phyloP scores from a whole-genome alignment of 1,140 invertebrate species.

The Sesamia nonagrioides region DNA sequence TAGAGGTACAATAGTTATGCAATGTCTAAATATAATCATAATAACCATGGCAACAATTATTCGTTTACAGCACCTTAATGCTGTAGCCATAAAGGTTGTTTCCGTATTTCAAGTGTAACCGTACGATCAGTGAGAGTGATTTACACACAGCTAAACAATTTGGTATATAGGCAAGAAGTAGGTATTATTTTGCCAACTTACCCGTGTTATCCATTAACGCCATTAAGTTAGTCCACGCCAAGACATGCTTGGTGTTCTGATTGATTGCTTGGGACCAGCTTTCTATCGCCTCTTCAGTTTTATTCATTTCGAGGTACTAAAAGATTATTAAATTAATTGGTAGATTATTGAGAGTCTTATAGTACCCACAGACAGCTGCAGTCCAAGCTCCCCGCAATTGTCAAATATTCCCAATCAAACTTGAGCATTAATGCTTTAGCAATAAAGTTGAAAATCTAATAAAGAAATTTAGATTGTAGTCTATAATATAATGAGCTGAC shows the following conservation, averaged over 20 bases:
- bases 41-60: no score
- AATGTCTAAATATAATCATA: no score
- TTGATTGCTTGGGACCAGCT: slow-evolving; percentile 94
- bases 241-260: slow-evolving; percentile 92
- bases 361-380: no score
- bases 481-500: no score
- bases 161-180: not conserved
- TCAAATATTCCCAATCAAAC: no score
- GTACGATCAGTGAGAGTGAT: no score
- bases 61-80: not conserved
- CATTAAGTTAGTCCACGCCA: slow-evolving; percentile 97
- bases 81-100: not conserved
- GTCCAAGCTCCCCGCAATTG: no score
- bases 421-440: no score
- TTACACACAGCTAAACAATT: not conserved
- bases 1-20: not conserved
- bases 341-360: no score
- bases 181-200: slow-evolving; percentile 68
- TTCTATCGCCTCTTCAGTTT: slow-evolving; percentile 87
- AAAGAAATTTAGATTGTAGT: no score
- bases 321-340: slow-evolving; percentile 57
- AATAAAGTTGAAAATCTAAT: no score
- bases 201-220: slow-evolving; percentile 95
- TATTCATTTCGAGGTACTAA: slow-evolving; percentile 88
- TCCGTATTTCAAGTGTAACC: no score